A percentile compares a stretch with the other conserved stretches of the same genome.
phyloP scores from a whole-genome alignment of 1,140 invertebrate species.

The Drosophila bocqueti region DNA sequence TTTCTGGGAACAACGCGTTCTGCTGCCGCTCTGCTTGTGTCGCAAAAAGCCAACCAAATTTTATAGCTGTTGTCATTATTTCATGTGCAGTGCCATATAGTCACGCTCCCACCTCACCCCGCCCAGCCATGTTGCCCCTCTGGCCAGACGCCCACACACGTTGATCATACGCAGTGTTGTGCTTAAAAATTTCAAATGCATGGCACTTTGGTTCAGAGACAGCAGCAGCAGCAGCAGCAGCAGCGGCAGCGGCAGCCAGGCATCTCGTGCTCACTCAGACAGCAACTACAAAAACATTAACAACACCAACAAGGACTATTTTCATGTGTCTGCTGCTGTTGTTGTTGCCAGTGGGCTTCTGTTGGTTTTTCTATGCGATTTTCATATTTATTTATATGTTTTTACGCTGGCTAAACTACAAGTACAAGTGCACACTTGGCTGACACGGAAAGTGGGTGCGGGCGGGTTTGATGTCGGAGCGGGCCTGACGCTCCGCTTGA shows the following conservation, averaged over 20 bases:
- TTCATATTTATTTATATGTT: conserved; percentile 63
- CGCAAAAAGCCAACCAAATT: conserved; percentile 67
- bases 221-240: conserved; percentile 1
- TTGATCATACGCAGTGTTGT: conserved; percentile 67
- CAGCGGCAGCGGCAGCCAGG: conserved; percentile 12
- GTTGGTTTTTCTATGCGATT: conserved; percentile 53
- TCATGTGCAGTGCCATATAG: conserved; percentile 58
- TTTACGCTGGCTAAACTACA: conserved; percentile 65
- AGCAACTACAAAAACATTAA: conserved; percentile 41
- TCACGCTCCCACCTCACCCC: conserved; percentile 19
- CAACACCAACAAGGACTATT: conserved; percentile 54
- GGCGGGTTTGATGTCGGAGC: conserved; percentile 46
- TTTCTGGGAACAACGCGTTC: conserved; percentile 22
- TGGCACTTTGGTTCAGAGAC: conserved; percentile 57
- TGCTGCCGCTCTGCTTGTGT: conserved; percentile 39
- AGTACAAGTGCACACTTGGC: conserved; percentile 79
- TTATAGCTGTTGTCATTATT: conserved; percentile 68
- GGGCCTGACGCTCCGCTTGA: conserved; percentile 57
- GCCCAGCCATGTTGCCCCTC: background rate
- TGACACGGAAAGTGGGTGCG: conserved; percentile 41
- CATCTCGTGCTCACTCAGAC: conserved; percentile 54
- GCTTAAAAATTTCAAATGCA: conserved; percentile 67
- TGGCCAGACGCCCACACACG: conserved; percentile 32
- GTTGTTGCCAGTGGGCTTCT: conserved; percentile 33
- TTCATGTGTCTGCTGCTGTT: conserved; percentile 33